Percentiles rank a stretch among this genome's conserved stretches.
Evolutionary conservation across 1,140 invertebrate species (phyloP).

Genomic region (Adoxophyes honmai): DNA sequence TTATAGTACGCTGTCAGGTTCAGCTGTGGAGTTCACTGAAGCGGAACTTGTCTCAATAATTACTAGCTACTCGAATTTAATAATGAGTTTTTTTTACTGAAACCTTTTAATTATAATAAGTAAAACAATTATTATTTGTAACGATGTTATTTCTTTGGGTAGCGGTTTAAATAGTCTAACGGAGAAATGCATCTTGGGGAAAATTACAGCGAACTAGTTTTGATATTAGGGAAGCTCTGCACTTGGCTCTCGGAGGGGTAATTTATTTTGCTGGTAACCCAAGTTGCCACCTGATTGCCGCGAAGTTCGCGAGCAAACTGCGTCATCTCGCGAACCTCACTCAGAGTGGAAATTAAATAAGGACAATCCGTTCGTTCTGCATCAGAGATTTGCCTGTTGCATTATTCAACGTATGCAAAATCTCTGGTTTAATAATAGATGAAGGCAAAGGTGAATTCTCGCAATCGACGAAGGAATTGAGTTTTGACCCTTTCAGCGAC

Average conservation of each 20-base stretch:
- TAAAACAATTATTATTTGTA: no score
- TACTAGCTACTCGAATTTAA: no score
- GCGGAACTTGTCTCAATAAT: background rate
- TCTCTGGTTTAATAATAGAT: conserved; percentile 54
- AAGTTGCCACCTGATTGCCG: conserved; percentile 23
- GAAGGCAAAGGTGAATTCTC: conserved; percentile 45
- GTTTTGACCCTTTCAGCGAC: conserved; percentile 35
- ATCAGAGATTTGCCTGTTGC: conserved; percentile 39
- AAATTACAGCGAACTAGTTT: no score
- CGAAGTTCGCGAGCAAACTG: conserved; percentile 3
- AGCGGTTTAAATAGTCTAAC: no score
- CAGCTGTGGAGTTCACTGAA: conserved; percentile 5
- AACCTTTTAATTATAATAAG: no score
- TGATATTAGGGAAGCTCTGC: no score
- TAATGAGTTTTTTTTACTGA: no score
- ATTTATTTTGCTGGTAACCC: background rate
- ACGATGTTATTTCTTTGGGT: no score
- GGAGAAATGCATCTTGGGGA: no score
- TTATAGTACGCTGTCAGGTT: conserved; percentile 11
- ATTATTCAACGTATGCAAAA: conserved; percentile 64
- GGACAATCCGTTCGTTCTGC: conserved; percentile 49
- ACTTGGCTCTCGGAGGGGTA: no score
- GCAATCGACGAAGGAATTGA: conserved; percentile 40
- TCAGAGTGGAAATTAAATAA: conserved; percentile 52
- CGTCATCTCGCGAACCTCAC: conserved; percentile 31